Conservation (phyloP, 2,113 vertebrate species). For the Melanerpes aurifrons region DNA sequence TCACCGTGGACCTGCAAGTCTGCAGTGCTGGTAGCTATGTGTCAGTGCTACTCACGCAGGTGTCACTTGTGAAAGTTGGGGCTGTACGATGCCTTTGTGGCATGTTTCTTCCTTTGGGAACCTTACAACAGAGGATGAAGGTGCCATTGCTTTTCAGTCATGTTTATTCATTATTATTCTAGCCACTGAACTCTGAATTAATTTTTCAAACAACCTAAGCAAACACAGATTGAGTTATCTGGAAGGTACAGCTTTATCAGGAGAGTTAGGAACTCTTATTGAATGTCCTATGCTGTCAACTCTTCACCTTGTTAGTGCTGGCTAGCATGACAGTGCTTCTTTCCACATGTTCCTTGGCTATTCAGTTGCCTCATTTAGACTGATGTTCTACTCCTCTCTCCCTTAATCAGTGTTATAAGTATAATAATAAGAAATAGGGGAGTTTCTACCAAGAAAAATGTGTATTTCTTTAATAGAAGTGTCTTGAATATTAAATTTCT, state of each 20-base stretch:
- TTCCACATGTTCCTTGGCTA: neutral
- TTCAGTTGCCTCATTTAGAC: neutral
- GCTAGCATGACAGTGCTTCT: neutral
- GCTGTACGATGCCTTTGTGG: neutral
- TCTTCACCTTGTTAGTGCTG: neutral
- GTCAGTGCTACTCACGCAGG: neutral
- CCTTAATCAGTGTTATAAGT: neutral
- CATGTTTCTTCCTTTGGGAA: neutral
- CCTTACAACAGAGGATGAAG: neutral
- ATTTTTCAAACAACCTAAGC: neutral
- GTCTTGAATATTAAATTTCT: neutral
- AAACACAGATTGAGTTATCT: neutral
- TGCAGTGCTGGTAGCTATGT: neutral
- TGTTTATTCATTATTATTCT: neutral
- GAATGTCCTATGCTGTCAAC: fast-evolving
- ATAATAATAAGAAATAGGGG: neutral
- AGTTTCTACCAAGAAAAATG: neutral
- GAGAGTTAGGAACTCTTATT: neutral
- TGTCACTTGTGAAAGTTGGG: neutral
- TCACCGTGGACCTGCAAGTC: neutral
- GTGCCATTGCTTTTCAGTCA: neutral
- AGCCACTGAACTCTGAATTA: neutral
- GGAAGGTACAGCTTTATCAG: neutral
- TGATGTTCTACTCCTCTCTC: neutral
- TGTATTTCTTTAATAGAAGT: neutral